phyloP scores from a whole-genome alignment of 2,113 vertebrate species.

The Myiagra hebetior region DNA sequence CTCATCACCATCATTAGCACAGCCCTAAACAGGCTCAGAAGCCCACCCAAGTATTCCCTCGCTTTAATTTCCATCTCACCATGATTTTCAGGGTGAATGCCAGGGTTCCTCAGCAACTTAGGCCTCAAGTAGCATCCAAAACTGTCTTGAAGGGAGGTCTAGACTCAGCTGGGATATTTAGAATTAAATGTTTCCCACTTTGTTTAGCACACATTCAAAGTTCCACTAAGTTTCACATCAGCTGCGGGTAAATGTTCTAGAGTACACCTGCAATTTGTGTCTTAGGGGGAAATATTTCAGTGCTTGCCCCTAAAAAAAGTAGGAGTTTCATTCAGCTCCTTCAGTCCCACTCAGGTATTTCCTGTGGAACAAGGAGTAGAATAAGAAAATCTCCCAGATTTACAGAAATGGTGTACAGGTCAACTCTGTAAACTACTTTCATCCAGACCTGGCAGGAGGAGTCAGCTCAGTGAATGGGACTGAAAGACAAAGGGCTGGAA shows the following conservation, averaged over 20 bases:
- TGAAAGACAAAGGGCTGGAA: neutral
- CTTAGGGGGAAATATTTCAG: neutral
- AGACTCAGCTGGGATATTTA: neutral
- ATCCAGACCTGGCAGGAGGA: neutral
- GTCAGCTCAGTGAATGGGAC: neutral
- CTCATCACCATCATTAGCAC: neutral
- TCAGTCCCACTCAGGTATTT: neutral
- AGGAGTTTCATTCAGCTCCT: neutral
- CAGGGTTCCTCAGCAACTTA: neutral
- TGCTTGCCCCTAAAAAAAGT: neutral
- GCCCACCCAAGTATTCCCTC: fast-evolving
- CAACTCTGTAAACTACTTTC: neutral
- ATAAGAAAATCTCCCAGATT: neutral
- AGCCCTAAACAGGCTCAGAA: neutral
- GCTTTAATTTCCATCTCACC: neutral
- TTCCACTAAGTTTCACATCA: neutral
- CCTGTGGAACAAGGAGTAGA: neutral
- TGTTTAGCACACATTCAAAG: neutral
- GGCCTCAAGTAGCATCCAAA: neutral
- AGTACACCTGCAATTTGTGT: neutral
- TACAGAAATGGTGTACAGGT: neutral
- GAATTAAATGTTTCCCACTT: neutral
- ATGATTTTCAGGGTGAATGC: fast-evolving
- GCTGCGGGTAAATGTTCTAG: neutral
- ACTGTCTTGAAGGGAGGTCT: neutral